These are phyloP conservation scores for Paracyclopina nana DNA, from an alignment of 1,140 invertebrate species.

Conservation along the genomic window DNA sequence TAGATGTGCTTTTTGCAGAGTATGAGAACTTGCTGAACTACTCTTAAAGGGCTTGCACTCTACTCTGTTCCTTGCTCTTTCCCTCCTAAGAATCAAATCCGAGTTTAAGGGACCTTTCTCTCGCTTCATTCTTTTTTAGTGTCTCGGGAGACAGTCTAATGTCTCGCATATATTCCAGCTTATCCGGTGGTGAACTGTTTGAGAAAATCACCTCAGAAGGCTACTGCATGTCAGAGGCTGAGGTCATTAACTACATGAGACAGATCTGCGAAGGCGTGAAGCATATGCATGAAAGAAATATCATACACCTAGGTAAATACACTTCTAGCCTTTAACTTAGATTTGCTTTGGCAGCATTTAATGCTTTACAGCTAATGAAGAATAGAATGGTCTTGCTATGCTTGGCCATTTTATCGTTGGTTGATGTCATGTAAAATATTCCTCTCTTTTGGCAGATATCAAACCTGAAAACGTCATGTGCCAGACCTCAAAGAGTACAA, in stretches of 20 bases:
- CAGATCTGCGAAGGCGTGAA: slow-evolving; percentile 95
- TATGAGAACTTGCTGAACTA: too few species aligned
- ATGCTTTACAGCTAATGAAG: not conserved
- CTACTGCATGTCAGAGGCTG: slow-evolving; percentile 96
- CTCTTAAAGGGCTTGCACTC: too few species aligned
- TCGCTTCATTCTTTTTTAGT: slow-evolving; percentile 11
- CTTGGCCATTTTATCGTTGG: too few species aligned
- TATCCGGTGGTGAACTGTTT: slow-evolving; percentile 94
- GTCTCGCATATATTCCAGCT: slow-evolving; percentile 32
- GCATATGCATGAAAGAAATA: slow-evolving; percentile 99
- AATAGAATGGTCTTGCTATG: slow-evolving; percentile 14
- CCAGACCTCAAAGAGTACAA: slow-evolving; percentile 77
- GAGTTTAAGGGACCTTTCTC: too few species aligned
- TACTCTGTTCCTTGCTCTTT: too few species aligned
- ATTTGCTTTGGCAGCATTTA: not conserved
- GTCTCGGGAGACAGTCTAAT: slow-evolving; percentile 16
- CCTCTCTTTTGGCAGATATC: slow-evolving; percentile 38
- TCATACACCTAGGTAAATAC: slow-evolving; percentile 66
- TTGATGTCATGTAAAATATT: not conserved
- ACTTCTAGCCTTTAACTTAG: not conserved
- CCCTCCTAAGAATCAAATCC: too few species aligned
- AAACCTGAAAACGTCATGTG: slow-evolving; percentile 99
- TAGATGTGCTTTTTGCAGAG: too few species aligned
- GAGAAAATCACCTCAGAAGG: slow-evolving; percentile 94
- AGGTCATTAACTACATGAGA: slow-evolving; percentile 96